Base-by-base conservation (phyloP, 1,140 invertebrate genomes). In the Drosophila biarmipes region DNA sequence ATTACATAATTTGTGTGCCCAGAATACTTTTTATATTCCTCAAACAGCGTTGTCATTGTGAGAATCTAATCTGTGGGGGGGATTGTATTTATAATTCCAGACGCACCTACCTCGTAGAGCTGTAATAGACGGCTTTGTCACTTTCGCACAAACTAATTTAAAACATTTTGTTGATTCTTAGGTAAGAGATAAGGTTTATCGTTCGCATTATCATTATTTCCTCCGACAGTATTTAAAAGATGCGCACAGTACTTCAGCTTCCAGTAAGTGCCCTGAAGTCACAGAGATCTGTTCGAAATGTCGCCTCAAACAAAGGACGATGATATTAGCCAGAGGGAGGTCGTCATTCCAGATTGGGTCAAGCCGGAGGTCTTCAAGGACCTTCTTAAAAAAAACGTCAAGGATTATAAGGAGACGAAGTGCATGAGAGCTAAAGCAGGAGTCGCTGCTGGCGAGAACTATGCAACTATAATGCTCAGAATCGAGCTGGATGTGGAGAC, bases 401-500 rank as follows among this genome's bases (percentile, higher is more conserved):
- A 92, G 42, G 59, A 64, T 5, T 91, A 82, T 27, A 81, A 92
- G 73, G 15, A 56, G 12, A 84, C 75, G 6, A 81, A 63, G 35
- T 29, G 54, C 6, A 52, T 85, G 24, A 74, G 74, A 6, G 71
- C 59, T 0, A 56, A 42, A 10, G 52, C 80, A 10, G 90, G 82
- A 8, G 55, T 77, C 1, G 49, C 71, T 37, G 55, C 71, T 21
- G 90, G 90, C 0, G 86, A 91, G 45, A 91, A 91, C 51, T 91
- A 85, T 73, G 75, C 86, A 35, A 87, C 90, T 0, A 19, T 85
- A 14, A 85, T 91, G 86, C 66, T 90, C 0, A 67, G 86, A n/a
- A 38, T 91, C 7, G 52, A 74, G 24, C 45, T 89, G n/a, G 86
- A 85, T 17, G 53, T 85, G 11, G 69, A 82, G 29, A 53, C 75